These are phyloP conservation scores for Protaetia brevitarsis DNA, from an alignment of 1,140 invertebrate genomes.

Conservation along the genomic window DNA sequence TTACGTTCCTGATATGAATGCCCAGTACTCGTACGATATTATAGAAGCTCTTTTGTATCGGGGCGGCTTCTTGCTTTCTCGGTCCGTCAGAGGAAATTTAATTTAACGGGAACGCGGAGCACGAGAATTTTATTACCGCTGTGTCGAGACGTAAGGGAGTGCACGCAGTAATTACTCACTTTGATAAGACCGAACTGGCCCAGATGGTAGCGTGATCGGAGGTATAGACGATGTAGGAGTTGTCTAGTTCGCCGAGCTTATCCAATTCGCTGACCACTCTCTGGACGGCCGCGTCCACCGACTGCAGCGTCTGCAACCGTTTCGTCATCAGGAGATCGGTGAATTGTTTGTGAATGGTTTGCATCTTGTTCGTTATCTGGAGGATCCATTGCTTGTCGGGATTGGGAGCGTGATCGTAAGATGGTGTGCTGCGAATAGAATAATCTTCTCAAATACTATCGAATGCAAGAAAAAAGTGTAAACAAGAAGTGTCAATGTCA, in stretches of 20 bases:
- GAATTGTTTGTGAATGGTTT: constrained; percentile 90
- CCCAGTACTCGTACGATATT: too few species aligned
- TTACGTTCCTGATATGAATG: too few species aligned
- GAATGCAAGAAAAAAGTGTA: too few species aligned
- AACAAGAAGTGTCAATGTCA: too few species aligned
- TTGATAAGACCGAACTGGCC: constrained; percentile 97
- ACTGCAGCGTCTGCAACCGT: constrained; percentile 96
- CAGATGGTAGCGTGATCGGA: constrained; percentile 97
- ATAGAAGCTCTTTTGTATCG: too few species aligned
- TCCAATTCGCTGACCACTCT: constrained; percentile 83
- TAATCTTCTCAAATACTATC: too few species aligned
- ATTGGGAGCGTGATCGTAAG: constrained; percentile 96
- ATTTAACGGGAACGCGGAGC: too few species aligned
- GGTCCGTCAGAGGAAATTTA: too few species aligned
- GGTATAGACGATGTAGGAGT: constrained; percentile 96
- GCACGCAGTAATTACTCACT: constrained; percentile 33
- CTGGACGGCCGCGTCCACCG: constrained; percentile 78
- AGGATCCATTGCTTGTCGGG: constrained; percentile 98
- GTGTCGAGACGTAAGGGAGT: too few species aligned
- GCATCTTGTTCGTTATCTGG: constrained; percentile 90
- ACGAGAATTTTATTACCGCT: too few species aligned
- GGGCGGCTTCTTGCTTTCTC: too few species aligned
- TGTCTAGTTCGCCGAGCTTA: constrained; percentile 83
- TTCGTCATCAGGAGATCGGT: constrained; percentile 96
- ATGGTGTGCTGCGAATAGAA: constrained; percentile 92